Evolutionary conservation across 2,113 vertebrate species (phyloP), one percentile per base, ranked within the genome.

Genomic region (Stigmatopora nigra): DNA sequence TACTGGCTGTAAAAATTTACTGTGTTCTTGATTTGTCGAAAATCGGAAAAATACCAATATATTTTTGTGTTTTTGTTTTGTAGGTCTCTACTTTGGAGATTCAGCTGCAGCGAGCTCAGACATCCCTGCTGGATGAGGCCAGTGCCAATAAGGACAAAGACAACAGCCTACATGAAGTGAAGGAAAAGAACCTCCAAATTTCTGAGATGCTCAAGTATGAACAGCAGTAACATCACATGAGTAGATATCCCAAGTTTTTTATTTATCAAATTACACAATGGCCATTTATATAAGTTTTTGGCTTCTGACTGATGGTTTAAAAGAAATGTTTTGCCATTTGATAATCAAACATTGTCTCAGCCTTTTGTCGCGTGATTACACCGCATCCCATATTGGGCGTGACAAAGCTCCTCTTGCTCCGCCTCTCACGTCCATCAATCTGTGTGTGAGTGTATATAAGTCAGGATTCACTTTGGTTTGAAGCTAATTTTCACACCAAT

Each of bases 51-150:
- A 25, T 15, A 38, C 11, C 4, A 8, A 5, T 12, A 63, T 15
- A 14, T 19, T 17, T 63, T 49, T 57, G 0, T 55, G 16, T n/a
- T 36, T 35, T 11, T 15, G 16, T n/a, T 36, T 35, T 11, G 15
- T 45, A 98, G 96, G 85, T 99, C 55, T 94, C 92, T 14, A 79
- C 63, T 73, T 77, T 98, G 82, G 94, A 96, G 82, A 90, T 92
- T 82, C 89, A 95, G 64, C 88, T 95, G 86, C 93, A 94, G 77
- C 92, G 88, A 67, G 90, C 92, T 72, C 91, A 82, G 55, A 76
- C 81, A 2, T 73, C 71, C 70, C 87, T 90, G 53, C 87, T 89
- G 77, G 87, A 89, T 49, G 89, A 93, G 61, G 48, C 92, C 41
- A 89, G 88, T 77, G 92, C 69, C 69, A 84, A 85, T 31, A 14